Conservation (phyloP, 1,140 invertebrate genomes). For the Grapholita molesta region DNA sequence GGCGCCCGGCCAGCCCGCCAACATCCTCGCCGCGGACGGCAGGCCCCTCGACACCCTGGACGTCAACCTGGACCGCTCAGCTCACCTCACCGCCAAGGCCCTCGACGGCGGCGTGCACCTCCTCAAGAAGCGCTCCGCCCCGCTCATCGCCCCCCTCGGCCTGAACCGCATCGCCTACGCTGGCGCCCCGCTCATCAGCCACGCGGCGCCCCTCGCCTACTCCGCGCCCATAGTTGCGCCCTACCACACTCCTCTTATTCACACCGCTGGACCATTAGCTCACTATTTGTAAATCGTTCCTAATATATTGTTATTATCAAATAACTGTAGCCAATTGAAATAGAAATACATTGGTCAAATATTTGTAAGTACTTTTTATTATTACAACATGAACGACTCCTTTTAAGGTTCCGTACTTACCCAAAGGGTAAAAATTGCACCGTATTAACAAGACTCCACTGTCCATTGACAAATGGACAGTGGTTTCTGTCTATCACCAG, state of each 20-base stretch:
- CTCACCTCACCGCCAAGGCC: slow-evolving; percentile 61
- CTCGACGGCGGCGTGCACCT: slow-evolving; percentile 46
- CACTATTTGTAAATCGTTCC: background rate
- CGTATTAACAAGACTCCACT: too few relatives aligned
- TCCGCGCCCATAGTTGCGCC: slow-evolving; percentile 26
- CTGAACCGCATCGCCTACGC: slow-evolving; percentile 27
- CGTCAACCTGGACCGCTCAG: slow-evolving; percentile 71
- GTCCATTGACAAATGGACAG: too few relatives aligned
- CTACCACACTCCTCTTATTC: slow-evolving; percentile 2
- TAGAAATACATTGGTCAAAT: too few relatives aligned
- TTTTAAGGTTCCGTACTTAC: too few relatives aligned
- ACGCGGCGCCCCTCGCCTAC: slow-evolving; percentile 26
- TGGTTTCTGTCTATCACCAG: too few relatives aligned
- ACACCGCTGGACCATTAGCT: background rate
- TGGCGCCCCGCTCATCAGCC: slow-evolving; percentile 28
- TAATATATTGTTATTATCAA: background rate
- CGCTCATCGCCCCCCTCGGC: slow-evolving; percentile 31
- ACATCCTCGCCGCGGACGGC: slow-evolving; percentile 63
- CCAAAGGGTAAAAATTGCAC: too few relatives aligned
- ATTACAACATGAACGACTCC: too few relatives aligned
- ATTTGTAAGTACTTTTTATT: too few relatives aligned
- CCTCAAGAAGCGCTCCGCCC: slow-evolving; percentile 57
- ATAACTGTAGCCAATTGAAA: too few relatives aligned
- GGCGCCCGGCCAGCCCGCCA: slow-evolving; percentile 64
- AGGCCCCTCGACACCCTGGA: slow-evolving; percentile 69